Conservation (phyloP, 2,113 vertebrate species). For the Pavo muticus region DNA sequence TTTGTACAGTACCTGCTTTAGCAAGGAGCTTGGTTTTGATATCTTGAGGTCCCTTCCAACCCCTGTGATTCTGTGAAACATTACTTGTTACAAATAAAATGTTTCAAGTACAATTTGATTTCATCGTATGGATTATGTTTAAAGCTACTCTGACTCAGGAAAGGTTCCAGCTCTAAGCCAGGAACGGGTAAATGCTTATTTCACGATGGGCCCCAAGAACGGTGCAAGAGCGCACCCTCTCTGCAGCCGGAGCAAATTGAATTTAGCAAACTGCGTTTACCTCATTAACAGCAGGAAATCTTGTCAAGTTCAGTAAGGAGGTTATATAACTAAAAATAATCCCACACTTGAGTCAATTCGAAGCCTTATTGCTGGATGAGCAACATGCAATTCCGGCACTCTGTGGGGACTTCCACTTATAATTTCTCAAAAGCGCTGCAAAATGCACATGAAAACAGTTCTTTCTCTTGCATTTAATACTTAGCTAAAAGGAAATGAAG, state of each 20-base stretch:
- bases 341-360: neutral
- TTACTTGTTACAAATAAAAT: neutral
- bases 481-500: neutral
- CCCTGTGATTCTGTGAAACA: neutral
- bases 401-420: neutral
- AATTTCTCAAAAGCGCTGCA: neutral
- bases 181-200: fast-evolving
- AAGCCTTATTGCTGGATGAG: neutral
- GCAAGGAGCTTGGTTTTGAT: no score
- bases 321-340: neutral
- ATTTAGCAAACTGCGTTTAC: neutral
- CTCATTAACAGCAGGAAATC: neutral
- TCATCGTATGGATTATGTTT: neutral
- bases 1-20: no score
- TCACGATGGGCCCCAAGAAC: neutral
- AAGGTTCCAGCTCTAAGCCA: neutral
- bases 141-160: neutral
- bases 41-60: no score
- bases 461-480: neutral
- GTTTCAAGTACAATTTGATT: neutral
- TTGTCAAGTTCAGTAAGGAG: neutral
- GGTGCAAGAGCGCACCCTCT: slow-evolving; percentile 57
- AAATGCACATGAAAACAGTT: neutral
- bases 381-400: neutral
- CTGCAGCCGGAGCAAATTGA: neutral